These are phyloP conservation scores for Edolisoma coerulescens DNA, from an alignment of 2,113 vertebrate genomes.

Conservation along the genomic window DNA sequence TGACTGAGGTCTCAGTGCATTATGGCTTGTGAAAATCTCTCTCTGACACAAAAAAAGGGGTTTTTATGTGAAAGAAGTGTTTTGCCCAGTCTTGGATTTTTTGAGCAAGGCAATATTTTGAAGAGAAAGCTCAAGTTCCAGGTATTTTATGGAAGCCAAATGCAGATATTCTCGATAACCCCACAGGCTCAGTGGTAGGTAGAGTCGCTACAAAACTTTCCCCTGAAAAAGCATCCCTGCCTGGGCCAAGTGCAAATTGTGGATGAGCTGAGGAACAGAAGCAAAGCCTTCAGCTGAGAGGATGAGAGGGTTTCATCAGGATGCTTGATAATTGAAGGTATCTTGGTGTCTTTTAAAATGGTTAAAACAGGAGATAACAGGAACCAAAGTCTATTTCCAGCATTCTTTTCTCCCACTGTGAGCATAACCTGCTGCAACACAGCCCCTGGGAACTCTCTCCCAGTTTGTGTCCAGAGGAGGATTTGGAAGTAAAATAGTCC, in stretches of 20 bases:
- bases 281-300: background rate
- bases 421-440: background rate
- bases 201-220: background rate
- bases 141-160: background rate
- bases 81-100: background rate
- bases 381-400: background rate
- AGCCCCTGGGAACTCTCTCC: background rate
- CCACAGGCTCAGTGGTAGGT: background rate
- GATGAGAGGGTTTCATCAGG: background rate
- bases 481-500: background rate
- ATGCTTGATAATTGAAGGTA: background rate
- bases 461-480: background rate
- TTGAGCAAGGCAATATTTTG: background rate
- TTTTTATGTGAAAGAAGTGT: background rate
- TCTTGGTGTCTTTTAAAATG: background rate
- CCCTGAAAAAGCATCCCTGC: background rate
- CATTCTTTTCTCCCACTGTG: background rate
- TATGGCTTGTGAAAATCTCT: background rate
- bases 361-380: background rate
- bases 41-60: fast-evolving
- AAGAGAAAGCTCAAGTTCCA: background rate
- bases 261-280: background rate
- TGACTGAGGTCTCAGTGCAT: background rate
- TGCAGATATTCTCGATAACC: background rate
- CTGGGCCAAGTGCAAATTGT: background rate